A percentile compares a stretch with the other conserved stretches of the same genome.
Evolutionary conservation across 35 echinoderm and acorn worm species (phyloP).

Genomic region (Apostichopus japonicus): DNA sequence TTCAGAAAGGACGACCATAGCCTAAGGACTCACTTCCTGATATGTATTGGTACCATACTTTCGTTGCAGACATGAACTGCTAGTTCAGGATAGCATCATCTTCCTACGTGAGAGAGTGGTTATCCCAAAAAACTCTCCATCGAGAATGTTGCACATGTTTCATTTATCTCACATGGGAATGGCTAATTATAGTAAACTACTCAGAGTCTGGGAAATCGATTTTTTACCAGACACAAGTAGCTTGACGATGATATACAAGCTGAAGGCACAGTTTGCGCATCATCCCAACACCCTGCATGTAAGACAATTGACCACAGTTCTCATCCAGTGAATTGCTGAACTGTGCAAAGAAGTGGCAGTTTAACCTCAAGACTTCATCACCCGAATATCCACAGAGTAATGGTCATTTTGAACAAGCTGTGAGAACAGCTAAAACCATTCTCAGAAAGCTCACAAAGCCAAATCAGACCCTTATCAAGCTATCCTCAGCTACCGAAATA

Average conservation of each 20-base stretch:
- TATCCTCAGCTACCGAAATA: slow-evolving; percentile 15
- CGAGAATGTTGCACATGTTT: slow-evolving; percentile 56
- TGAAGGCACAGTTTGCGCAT: slow-evolving; percentile 57
- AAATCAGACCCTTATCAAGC: slow-evolving; percentile 34
- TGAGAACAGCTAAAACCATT: slow-evolving; percentile 35
- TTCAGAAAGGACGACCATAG: slow-evolving; percentile 45
- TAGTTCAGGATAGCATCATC: slow-evolving; percentile 21
- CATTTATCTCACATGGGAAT: slow-evolving; percentile 75
- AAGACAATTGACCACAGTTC: slow-evolving; percentile 66
- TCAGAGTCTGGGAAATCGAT: slow-evolving; percentile 72
- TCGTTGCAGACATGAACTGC: slow-evolving; percentile 8
- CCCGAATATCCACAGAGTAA: slow-evolving; percentile 48
- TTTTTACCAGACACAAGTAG: slow-evolving; percentile 60
- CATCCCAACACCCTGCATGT: slow-evolving; percentile 21
- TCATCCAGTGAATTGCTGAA: slow-evolving; percentile 5
- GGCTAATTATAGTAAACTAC: slow-evolving; percentile 33
- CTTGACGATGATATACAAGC: slow-evolving; percentile 4
- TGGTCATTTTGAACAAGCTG: slow-evolving; percentile 30
- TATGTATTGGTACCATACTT: slow-evolving; percentile 9
- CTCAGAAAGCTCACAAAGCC: slow-evolving; percentile 41
- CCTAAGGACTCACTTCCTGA: not conserved
- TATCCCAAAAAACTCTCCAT: slow-evolving; percentile 18
- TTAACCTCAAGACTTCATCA: slow-evolving; percentile 40
- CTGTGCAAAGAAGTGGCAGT: slow-evolving; percentile 24
- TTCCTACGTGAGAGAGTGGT: slow-evolving; percentile 53